Conservation (phyloP, 2,113 vertebrate genomes). For the Nothocercus julius region DNA sequence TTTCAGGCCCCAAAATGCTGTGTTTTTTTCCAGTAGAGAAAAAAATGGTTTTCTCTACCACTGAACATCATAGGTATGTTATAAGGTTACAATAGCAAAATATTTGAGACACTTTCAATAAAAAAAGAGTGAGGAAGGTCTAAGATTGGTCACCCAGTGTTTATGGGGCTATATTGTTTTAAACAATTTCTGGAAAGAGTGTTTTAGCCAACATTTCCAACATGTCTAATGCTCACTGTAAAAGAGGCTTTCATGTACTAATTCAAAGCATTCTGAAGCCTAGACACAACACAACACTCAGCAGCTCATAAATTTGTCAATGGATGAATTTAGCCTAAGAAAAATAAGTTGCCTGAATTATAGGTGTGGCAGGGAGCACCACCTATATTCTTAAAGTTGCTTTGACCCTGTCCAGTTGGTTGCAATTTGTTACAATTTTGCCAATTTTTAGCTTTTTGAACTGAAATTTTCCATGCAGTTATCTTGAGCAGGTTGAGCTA, state of each 20-base stretch:
- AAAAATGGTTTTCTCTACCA: background rate
- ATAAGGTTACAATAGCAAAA: background rate
- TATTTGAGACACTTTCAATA: background rate
- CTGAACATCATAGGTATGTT: background rate
- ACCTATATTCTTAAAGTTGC: constrained; percentile 53
- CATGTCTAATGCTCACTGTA: constrained; percentile 17
- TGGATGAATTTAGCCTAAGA: constrained; percentile 63
- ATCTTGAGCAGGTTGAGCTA: constrained; percentile 48
- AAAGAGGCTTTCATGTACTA: constrained; percentile 58
- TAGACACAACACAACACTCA: constrained; percentile 65
- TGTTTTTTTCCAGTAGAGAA: background rate
- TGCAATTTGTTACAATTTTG: background rate
- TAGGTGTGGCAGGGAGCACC: constrained; percentile 54
- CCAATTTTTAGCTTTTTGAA: constrained; percentile 48
- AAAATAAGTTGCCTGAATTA: constrained; percentile 62
- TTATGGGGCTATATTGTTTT: constrained; percentile 36
- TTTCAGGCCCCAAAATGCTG: background rate
- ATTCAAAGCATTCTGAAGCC: constrained; percentile 49
- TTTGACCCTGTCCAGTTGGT: constrained; percentile 31
- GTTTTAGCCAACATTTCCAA: constrained; percentile 41
- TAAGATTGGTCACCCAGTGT: background rate
- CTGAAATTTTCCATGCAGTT: constrained; percentile 27
- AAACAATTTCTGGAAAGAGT: constrained; percentile 44
- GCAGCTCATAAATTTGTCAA: constrained; percentile 70
- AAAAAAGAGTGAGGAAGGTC: background rate